Base-by-base conservation (phyloP, 2,797 vertebrate species). In the Nannoperca australis region DNA sequence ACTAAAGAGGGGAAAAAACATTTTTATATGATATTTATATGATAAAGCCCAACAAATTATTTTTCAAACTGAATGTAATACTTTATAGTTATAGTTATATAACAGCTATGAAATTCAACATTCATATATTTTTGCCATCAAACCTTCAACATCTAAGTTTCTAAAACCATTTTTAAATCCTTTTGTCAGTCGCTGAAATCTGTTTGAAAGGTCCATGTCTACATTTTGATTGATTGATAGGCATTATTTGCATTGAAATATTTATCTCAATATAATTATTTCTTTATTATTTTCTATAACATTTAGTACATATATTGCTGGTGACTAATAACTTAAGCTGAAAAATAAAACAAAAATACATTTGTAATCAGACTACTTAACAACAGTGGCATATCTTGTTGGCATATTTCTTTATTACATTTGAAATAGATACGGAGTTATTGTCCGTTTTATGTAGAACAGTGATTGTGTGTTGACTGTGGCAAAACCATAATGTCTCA, bases 391-490 rank as follows among this genome's bases (percentile, higher is more conserved):
- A 24, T 44, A 15, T 4, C 7, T 27, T 55, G 1, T 42, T 18
- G 14, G 22, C 14, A 18, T 32, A 22, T 47, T 30, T 7, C 14
- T 73, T 17, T 44, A 15, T 44, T 14, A 6, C 15, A 44, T 44
- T 27, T 62, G 27, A 56, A 50, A 58, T 56, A 12, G 24, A 27
- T 34, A 45, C 5, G 20, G 38, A 10, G 27, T 55, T 50, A 18
- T 45, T 17, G 3, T 77, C 13, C 78, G 55, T 51, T 58, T 73
- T 34, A 64, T 63, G 60, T 67, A 11, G 20, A 51, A 22, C 32
- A 27, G 20, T 3, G 10, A n/a, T 44, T 67, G 20, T 78, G 34
- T 63, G 58, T 61, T 63, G 58, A 36, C 34, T 65, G 8, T 50
- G 32, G 1, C 7, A 55, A 53, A 64, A 14, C n/a, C 54, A n/a